Conservation (phyloP, 2,888 invertebrate genomes). For the Pseudanteris insignis region DNA sequence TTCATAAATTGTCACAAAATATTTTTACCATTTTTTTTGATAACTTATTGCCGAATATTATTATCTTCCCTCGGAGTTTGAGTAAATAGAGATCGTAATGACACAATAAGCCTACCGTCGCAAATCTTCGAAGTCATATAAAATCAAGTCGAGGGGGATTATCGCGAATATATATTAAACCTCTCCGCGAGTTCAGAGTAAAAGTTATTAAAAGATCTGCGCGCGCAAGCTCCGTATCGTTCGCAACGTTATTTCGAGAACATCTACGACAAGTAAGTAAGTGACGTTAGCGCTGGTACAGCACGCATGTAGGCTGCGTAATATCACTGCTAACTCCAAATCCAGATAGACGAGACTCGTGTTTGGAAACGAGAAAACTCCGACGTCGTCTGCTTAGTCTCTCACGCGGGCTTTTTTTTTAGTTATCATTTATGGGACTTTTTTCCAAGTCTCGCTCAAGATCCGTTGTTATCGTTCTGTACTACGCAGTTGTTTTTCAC, state of each 20-base stretch:
- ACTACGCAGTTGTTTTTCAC: too few relatives aligned
- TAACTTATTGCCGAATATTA: constrained; percentile 5
- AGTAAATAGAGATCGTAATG: constrained; percentile 32
- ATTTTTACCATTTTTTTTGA: too few relatives aligned
- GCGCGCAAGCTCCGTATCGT: constrained; percentile 35
- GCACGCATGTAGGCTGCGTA: constrained; percentile 46
- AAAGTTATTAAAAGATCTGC: constrained; percentile 52
- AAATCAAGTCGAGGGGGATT: constrained; percentile 35
- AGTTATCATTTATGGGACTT: constrained; percentile 31
- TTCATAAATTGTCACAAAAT: too few relatives aligned
- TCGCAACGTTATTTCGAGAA: constrained; percentile 51
- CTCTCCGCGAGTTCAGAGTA: constrained; percentile 23
- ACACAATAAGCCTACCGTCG: constrained; percentile 36
- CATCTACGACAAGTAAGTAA: constrained; percentile 35
- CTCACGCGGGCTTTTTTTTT: constrained; percentile 12
- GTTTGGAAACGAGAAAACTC: constrained; percentile 47
- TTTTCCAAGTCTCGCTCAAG: too few relatives aligned
- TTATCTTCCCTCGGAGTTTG: constrained; percentile 15
- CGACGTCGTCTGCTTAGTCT: constrained; percentile 34
- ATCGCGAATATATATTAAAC: constrained; percentile 31
- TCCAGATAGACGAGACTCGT: constrained; percentile 47
- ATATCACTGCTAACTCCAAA: constrained; percentile 45
- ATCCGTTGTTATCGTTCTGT: too few relatives aligned
- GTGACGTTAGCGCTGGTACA: constrained; percentile 28
- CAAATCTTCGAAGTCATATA: constrained; percentile 34